A percentile compares a stretch with the other conserved stretches of the same genome.
Evolutionary conservation across 2,797 vertebrate genomes (phyloP).

Genomic region (Gadopsis bispinosus): DNA sequence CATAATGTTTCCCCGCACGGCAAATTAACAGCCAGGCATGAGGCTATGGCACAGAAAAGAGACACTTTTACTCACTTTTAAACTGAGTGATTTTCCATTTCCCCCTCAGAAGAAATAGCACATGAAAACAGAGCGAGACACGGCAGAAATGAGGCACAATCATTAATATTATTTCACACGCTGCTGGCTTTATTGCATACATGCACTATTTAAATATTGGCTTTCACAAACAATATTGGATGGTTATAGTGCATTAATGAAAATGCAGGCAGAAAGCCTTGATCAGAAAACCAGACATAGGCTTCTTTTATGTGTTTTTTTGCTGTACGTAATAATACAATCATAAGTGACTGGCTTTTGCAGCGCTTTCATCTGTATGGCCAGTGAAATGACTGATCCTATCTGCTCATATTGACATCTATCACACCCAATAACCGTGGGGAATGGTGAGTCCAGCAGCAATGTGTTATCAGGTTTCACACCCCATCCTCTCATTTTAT

Average conservation of each 20-base stretch:
- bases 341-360: conserved; percentile 47
- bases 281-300: conserved; percentile 31
- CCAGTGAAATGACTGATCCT: conserved; percentile 61
- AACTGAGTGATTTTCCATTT: conserved; percentile 65
- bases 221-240: conserved; percentile 57
- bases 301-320: conserved; percentile 8
- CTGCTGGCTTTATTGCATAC: conserved; percentile 58
- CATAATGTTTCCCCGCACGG: conserved; percentile 73
- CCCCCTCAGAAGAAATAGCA: conserved; percentile 59
- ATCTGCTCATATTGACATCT: conserved; percentile 59
- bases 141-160: conserved; percentile 52
- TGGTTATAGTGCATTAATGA: conserved; percentile 53
- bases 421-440: conserved; percentile 55
- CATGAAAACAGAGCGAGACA: conserved; percentile 21
- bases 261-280: conserved; percentile 25
- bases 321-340: conserved; percentile 37
- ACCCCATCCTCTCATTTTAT: conserved; percentile 33
- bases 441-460: conserved; percentile 25
- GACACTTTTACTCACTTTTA: conserved; percentile 72
- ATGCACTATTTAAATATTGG: conserved; percentile 63
- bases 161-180: conserved; percentile 61
- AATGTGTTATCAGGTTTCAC: conserved; percentile 30
- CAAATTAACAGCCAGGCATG: conserved; percentile 73
- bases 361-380: conserved; percentile 43
- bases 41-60: conserved; percentile 62